Conservation (phyloP, 2,797 vertebrate genomes). For the Tamandua tetradactyla region DNA sequence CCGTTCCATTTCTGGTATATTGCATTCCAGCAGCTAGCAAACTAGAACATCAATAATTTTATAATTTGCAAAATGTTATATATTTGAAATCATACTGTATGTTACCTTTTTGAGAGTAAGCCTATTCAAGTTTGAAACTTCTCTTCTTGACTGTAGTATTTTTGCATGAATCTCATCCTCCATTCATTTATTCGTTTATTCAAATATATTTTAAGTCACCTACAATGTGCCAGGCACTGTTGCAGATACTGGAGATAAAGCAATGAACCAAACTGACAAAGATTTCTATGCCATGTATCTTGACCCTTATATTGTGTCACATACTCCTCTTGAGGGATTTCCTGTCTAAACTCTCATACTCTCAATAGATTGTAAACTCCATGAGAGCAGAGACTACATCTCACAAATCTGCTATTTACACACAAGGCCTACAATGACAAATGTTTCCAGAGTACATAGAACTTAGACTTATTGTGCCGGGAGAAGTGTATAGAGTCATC, state of each 20-base stretch:
- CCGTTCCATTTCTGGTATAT: too few species aligned
- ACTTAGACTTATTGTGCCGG: not conserved
- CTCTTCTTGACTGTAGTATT: not conserved
- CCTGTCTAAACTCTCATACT: not conserved
- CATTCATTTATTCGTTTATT: not conserved
- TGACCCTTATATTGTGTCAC: not conserved
- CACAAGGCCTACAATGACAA: not conserved
- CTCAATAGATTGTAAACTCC: not conserved
- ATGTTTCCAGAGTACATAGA: not conserved
- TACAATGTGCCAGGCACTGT: not conserved
- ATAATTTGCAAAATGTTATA: not conserved
- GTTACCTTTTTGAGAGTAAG: not conserved
- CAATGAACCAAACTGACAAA: not conserved
- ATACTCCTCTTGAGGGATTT: not conserved
- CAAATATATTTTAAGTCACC: not conserved
- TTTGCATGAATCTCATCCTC: not conserved
- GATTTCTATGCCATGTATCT: not conserved
- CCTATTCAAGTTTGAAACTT: not conserved
- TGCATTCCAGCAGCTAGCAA: too few species aligned
- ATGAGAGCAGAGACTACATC: not conserved
- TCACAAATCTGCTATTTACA: not conserved
- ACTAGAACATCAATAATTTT: too few species aligned
- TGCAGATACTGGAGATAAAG: not conserved
- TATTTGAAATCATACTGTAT: not conserved
- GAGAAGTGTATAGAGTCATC: not conserved